Evolutionary conservation across 2,888 invertebrate species (phyloP), one percentile per base, ranked within the genome.

Genomic region (Bellardia pandia): DNA sequence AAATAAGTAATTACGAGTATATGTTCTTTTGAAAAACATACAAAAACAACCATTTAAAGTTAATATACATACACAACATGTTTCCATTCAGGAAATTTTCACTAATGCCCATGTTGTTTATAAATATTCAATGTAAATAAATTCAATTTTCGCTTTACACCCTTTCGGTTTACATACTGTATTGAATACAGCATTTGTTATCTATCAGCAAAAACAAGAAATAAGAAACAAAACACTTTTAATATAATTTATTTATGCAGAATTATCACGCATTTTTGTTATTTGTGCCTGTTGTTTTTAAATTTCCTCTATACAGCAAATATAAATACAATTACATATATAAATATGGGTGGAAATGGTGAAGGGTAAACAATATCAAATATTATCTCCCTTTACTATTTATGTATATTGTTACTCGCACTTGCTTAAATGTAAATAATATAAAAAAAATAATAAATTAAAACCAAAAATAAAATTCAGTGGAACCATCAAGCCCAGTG

Each of bases 231-330:
- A 33, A 33, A 16, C 37, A 23, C n/a, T 45, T 58, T 58, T 16
- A 16, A 58, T 74, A 60, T 30, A 45, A 76, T 76, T 53, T 76
- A 64, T 40, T 76, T 64, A 40, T 66, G n/a, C 53, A 76, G 11
- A 75, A 51, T 60, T 33, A 58, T 33, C n/a, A 37, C 33, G 33
- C 40, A 9, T 66, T 56, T 56, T 23, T 23, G 45, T 45, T 45
- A 33, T 51, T 2, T 51, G 11, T 23, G 23, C 9, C 9, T 62
- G 14, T 14, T 62, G 11, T 42, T 33, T 64, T 40, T 42, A 64
- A 7, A 5, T 56, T 56, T 56, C 16, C 16, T n/a, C 14, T 51
- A 51, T n/a, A 14, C 5, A 51, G 11, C 11, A 11, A 51, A 14
- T 51, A 33, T 5, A 33, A 7, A 9, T 42, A 2, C 8, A 7